Base-by-base conservation (phyloP, 2,113 vertebrate species). In the Arizona elegans region DNA sequence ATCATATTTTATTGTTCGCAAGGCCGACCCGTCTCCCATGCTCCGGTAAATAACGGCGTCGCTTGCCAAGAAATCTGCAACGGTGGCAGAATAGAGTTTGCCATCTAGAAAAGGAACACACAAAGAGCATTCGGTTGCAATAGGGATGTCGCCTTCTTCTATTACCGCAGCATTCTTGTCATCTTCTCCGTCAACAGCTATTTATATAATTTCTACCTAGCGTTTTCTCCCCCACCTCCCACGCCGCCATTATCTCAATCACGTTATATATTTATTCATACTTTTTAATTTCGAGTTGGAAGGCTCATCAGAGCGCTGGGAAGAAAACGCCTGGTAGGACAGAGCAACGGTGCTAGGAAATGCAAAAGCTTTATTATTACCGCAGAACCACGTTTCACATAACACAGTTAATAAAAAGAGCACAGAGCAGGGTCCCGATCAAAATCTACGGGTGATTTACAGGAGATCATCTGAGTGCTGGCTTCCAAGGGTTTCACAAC, bases 31-130 rank as follows among this genome's bases (percentile, higher is more conserved):
- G 93, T 99, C 99, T 9, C 99, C 99, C 99, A 99, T 98, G 96
- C 99, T 99, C 95, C 99, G 99, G 96, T 99, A 99, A 97, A 99
- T 99, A 95, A 99, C 99, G n/a, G 99, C 98, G 94, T 99, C 99
- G 13, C 99, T 99, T 93, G 99, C 99, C 98, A 99, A 97, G 98
- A 99, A 99, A 98, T 99, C 99, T 29, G 99, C 99, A 92, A 99
- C 99, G 5, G 99, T 99, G 88, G 99, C 99, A 0, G 99, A 99
- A 96, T 99, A 99, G 93, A 99, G 97, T 97, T 99, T 99, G 92
- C 99, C 99, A 94, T 99, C 99, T 99, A 94, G 94, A 98, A 98
- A 23, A 7, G 58, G 94, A 96, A 92, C 93, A 38, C 94, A 95
- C 94, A 94, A 0, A 0, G 33, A 43, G 47, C 70, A 94, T 96